Evolutionary conservation across 2,888 invertebrate species (phyloP), one percentile per base, ranked within the genome.

Genomic region (Caenorhabditis imperialis): DNA sequence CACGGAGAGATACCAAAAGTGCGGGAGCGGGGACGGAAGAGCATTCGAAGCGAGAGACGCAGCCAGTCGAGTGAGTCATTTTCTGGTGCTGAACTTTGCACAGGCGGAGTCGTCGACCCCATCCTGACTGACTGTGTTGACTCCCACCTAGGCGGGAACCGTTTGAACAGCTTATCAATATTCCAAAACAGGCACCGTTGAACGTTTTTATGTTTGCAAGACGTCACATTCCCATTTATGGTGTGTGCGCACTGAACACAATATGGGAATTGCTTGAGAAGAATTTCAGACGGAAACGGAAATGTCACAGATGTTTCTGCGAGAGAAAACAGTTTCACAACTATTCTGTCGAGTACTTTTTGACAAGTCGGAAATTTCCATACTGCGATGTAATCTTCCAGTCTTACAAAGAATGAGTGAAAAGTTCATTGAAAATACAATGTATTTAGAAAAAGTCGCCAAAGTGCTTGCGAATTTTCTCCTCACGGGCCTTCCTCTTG

Each of bases 111-210:
- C 30, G 6, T 37, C 47, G 48, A 38, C 48, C 45, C 48, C 30
- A 51, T 12, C 35, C 35, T 40, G 65, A 50, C 65, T 50, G 10
- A 7, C 7, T 30, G 10, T 30, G 50, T 50, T 50, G 50, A 65
- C 65, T 57, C 65, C 55, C 65, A 48, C 55, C 35, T 22, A 33
- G 8, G n/a, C 22, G 20, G 35, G 45, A 55, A 57, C 48, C 65
- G 65, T 65, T 65, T 65, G 65, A 65, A 65, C 65, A 65, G 65
- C 65, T 65, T 65, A 65, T 65, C 65, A 48, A 55, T 55, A 42
- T 48, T 65, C 37, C 48, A 35, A 65, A 65, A 55, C 50, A 50
- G 35, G 50, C 8, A 50, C 35, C 33, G 20, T 35, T 22, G 30
- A 35, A 33, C 35, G 50, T 58, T 60, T 60, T 48, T 40, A 48